Base-by-base conservation (phyloP, 2,888 invertebrate genomes). In the Hymenopus coronatus region DNA sequence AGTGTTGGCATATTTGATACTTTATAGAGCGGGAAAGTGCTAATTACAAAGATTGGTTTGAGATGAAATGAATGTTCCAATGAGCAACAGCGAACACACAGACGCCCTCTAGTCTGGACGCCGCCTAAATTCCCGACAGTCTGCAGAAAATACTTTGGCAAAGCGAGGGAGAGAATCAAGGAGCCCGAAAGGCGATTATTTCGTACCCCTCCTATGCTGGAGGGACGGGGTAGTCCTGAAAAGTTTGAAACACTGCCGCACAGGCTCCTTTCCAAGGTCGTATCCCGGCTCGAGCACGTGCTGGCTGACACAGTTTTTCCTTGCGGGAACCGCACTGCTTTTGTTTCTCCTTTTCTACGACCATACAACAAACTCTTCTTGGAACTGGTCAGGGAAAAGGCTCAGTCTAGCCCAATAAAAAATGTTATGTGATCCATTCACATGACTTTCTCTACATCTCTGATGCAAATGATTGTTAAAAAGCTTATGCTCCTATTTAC, bases 121-220 rank as follows among this genome's bases (percentile, higher is more conserved):
- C 54, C 54, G 40, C 54, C 20, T 70, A 70, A 70, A 70, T 70
- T 70, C 54, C 54, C 54, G 25, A 70, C 20, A 20, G 54, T 70
- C 54, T 70, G 54, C 54, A 70, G 54, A 70, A 70, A 70, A 70
- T 70, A 70, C 54, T 70, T 70, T 70, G 54, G 54, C 54, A 70
- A 70, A 70, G 54, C 4, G 54, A 70, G 54, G 25, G 54, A 70
- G 54, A 70, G 54, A 70, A 70, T 20, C 54, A 20, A 70, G 86
- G 86, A 28, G 86, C 81, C 86, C 81, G 81, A 70, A 12, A 28
- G 86, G 28, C 86, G 86, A 86, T 86, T 86, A 81, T 86, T 86
- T 86, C 81, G 54, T 70, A 70, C 54, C 15, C 20, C 54, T 70
- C 54, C 54, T 40, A 40, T 40, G 6, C 20, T 2, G 20, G 54